Evolutionary conservation across 2,888 invertebrate genomes (phyloP).

Genomic region (Apotomis capreana): DNA sequence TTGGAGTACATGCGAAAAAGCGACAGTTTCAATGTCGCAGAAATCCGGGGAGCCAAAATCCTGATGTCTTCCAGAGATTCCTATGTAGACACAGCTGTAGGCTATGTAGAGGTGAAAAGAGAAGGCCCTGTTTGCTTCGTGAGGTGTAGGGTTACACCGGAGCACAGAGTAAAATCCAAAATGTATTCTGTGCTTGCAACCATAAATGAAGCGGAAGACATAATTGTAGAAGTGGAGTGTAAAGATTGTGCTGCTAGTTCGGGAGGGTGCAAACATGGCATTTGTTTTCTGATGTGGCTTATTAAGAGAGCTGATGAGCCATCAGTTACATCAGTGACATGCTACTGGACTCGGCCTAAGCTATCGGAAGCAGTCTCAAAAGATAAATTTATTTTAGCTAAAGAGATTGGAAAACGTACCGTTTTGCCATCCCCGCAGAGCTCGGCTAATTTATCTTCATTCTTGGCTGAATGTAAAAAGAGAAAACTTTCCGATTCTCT

Average conservation of each 20-base stretch:
- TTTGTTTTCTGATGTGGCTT: no score
- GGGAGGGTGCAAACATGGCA: not conserved
- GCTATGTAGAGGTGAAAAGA: not conserved
- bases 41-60: no score
- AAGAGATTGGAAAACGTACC: not conserved
- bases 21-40: no score
- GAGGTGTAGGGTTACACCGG: not conserved
- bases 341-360: no score
- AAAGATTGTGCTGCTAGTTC: not conserved
- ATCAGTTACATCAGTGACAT: no score
- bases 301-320: no score
- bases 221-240: not conserved
- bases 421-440: not conserved
- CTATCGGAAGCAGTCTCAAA: not conserved
- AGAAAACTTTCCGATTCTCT: not conserved
- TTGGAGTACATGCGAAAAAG: no score
- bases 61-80: no score
- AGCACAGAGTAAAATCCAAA: no score
- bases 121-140: not conserved
- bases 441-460: not conserved
- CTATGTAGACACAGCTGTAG: not conserved
- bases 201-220: no score
- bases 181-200: no score
- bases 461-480: not conserved
- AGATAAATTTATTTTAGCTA: not conserved